These are phyloP conservation scores for Pasiphila rectangulata DNA, from an alignment of 2,888 invertebrate genomes.

Conservation along the genomic window DNA sequence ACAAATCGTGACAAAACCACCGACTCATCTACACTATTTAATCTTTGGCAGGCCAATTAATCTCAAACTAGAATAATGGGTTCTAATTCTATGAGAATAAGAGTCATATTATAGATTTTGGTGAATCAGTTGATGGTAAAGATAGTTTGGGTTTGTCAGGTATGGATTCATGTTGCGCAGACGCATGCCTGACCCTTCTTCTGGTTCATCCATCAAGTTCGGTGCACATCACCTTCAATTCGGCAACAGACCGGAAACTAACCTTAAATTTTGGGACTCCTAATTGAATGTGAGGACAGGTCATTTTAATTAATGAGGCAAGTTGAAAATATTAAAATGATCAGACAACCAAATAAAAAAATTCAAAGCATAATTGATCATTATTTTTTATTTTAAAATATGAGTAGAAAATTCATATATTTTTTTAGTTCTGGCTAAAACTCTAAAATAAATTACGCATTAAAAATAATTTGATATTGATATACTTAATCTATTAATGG, in stretches of 20 bases:
- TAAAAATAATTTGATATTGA: constrained; percentile 13
- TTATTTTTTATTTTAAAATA: too few species aligned
- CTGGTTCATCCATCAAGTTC: constrained; percentile 78
- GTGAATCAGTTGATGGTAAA: constrained; percentile 31
- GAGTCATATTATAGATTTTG: constrained; percentile 21
- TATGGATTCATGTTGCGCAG: constrained; percentile 63
- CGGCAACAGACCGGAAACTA: constrained; percentile 73
- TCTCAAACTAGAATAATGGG: constrained; percentile 27
- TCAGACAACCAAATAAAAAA: constrained; percentile 15
- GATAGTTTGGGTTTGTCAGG: constrained; percentile 47
- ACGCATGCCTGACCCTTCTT: constrained; percentile 65
- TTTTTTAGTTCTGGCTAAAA: too few species aligned
- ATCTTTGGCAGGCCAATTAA: constrained; percentile 17
- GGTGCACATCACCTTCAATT: constrained; percentile 71
- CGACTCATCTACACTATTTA: constrained; percentile 61
- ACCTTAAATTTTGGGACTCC: constrained; percentile 43
- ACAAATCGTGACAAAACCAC: constrained; percentile 80
- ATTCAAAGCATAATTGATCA: too few species aligned
- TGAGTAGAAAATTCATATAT: too few species aligned
- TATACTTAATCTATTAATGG: constrained; percentile 7
- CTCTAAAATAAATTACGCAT: too few species aligned
- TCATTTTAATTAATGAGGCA: constrained; percentile 15
- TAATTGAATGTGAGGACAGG: constrained; percentile 38
- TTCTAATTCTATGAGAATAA: constrained; percentile 40
- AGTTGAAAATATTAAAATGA: constrained; percentile 19